Percentiles rank a stretch among this genome's conserved stretches.
phyloP scores from a whole-genome alignment of 2,888 invertebrate species.

The Pristionchus fissidentatus region DNA sequence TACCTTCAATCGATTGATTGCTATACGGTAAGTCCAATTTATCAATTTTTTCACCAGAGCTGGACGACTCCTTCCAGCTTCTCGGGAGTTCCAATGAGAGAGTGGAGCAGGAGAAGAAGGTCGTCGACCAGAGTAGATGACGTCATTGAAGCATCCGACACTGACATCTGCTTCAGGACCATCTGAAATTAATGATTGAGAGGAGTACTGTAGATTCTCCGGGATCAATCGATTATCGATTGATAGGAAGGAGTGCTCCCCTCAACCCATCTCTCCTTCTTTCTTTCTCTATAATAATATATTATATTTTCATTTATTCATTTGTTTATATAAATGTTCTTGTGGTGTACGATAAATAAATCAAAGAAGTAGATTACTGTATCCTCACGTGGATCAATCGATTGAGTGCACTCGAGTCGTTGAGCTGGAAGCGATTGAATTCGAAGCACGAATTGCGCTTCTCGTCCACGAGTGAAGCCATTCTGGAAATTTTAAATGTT shows the following conservation, averaged over 20 bases:
- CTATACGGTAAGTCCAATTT: background rate
- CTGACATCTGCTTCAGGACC: constrained; percentile 38
- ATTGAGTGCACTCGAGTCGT: constrained; percentile 12
- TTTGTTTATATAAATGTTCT: too few relatives aligned
- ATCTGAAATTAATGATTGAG: background rate
- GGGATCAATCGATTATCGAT: too few relatives aligned
- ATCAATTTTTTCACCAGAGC: constrained; percentile 4
- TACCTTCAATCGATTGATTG: constrained; percentile 56
- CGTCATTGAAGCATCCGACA: constrained; percentile 19
- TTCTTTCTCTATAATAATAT: too few relatives aligned
- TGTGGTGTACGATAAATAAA: too few relatives aligned
- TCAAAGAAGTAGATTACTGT: background rate
- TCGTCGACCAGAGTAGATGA: constrained; percentile 32
- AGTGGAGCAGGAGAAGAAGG: background rate
- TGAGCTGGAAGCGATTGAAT: constrained; percentile 48
- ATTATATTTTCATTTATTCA: background rate
- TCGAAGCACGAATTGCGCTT: constrained; percentile 6
- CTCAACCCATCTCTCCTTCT: too few relatives aligned
- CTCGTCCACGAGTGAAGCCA: constrained; percentile 43
- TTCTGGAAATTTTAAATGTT: too few relatives aligned
- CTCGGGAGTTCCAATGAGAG: constrained; percentile 44
- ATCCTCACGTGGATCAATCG: constrained; percentile 35
- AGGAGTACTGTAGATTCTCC: too few relatives aligned
- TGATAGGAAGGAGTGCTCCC: too few relatives aligned
- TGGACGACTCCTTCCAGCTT: constrained; percentile 28